Evolutionary conservation across 2,113 vertebrate species (phyloP).

Genomic region (Marmota monax): DNA sequence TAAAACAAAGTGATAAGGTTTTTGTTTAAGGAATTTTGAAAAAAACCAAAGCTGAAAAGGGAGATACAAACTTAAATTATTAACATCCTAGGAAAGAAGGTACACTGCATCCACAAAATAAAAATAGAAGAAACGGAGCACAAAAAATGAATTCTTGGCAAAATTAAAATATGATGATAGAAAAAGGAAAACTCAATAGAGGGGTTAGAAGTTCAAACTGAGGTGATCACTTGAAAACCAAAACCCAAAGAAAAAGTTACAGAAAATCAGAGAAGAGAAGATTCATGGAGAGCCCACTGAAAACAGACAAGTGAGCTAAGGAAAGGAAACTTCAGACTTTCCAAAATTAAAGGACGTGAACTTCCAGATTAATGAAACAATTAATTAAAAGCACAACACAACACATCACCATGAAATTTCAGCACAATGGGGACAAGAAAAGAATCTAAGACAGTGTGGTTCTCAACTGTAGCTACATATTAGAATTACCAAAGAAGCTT

Average conservation of each 20-base stretch:
- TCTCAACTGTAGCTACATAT: background rate
- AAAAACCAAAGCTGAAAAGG: background rate
- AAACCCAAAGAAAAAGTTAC: background rate
- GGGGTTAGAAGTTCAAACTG: background rate
- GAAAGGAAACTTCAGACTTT: background rate
- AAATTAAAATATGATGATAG: background rate
- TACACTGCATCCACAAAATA: background rate
- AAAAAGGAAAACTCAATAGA: background rate
- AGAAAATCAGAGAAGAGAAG: background rate
- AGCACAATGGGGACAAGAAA: background rate
- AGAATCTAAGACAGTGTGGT: background rate
- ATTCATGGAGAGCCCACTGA: background rate
- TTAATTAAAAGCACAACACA: background rate
- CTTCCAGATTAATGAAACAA: background rate
- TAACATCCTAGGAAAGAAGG: background rate
- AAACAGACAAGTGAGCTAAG: background rate
- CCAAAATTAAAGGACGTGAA: background rate
- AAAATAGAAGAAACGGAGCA: background rate
- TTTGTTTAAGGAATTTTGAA: background rate
- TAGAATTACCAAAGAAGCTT: background rate
- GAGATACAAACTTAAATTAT: background rate
- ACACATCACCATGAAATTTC: background rate
- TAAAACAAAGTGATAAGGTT: background rate
- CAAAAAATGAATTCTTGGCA: background rate
- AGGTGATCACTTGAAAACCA: background rate